Evolutionary conservation across 2,797 vertebrate genomes (phyloP).

Genomic region (Etheostoma nigrum): DNA sequence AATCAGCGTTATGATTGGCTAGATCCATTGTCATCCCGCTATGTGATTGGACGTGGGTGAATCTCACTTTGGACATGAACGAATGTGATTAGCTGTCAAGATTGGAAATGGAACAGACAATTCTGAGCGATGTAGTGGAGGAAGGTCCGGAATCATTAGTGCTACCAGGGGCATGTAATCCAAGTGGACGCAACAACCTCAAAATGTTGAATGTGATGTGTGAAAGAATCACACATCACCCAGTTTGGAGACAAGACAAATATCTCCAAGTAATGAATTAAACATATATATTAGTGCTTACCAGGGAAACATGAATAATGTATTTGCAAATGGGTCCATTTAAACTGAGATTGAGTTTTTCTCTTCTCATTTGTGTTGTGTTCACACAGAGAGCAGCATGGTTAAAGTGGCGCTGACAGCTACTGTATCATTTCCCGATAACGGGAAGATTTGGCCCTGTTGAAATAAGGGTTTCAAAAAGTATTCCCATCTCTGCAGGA

Average conservation of each 20-base stretch:
- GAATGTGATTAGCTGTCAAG: too few relatives aligned
- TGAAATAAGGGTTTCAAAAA: conserved; percentile 46
- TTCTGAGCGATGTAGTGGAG: too few relatives aligned
- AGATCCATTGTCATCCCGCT: too few relatives aligned
- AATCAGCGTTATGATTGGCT: too few relatives aligned
- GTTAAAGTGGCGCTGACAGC: conserved; percentile 30
- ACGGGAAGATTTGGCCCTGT: conserved; percentile 22
- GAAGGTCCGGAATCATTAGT: neutral
- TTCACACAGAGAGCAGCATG: conserved; percentile 24
- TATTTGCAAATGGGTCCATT: conserved; percentile 60
- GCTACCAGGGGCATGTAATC: neutral
- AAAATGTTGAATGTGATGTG: too few relatives aligned
- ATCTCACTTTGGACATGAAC: too few relatives aligned
- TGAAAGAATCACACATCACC: conserved; percentile 2
- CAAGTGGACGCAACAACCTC: conserved; percentile 20
- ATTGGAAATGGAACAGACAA: too few relatives aligned
- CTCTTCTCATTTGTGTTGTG: conserved; percentile 43
- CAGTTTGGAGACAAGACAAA: conserved; percentile 27
- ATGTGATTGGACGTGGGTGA: too few relatives aligned
- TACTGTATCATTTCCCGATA: conserved; percentile 50
- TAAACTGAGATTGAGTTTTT: conserved; percentile 41
- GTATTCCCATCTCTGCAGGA: conserved; percentile 22
- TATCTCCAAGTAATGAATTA: conserved; percentile 56
- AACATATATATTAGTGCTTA: conserved; percentile 60
- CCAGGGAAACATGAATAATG: conserved; percentile 64